Evolutionary conservation across 2,888 invertebrate species (phyloP).

Genomic region (Cactoblastis cactorum): DNA sequence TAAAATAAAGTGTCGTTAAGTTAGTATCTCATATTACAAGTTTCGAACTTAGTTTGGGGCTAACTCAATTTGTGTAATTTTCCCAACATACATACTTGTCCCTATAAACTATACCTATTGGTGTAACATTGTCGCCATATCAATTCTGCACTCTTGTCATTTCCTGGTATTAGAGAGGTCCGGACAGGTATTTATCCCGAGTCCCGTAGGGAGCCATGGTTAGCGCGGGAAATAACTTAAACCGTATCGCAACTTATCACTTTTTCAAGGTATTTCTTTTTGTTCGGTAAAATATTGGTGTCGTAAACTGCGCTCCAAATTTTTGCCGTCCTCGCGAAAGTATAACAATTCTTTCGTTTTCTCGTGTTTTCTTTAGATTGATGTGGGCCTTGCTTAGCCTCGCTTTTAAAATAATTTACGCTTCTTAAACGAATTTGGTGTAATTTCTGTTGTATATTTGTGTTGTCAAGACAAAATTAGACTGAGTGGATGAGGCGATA

Average conservation of each 20-base stretch:
- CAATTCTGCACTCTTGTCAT: not conserved
- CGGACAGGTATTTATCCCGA: conserved; percentile 10
- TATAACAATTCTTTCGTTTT: conserved; percentile 4
- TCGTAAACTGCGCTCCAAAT: conserved; percentile 11
- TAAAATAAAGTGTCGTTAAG: too few relatives aligned
- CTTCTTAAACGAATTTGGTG: too few relatives aligned
- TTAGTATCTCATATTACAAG: too few relatives aligned
- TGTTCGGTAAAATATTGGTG: conserved; percentile 7
- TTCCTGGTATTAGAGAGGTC: conserved; percentile 1
- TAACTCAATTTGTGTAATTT: too few relatives aligned
- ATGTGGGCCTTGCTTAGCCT: not conserved
- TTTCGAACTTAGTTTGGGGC: too few relatives aligned
- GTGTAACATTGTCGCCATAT: too few relatives aligned
- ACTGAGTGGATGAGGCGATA: too few relatives aligned
- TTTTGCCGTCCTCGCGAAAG: conserved; percentile 8
- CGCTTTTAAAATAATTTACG: too few relatives aligned
- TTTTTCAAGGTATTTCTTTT: conserved; percentile 10
- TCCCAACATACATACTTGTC: too few relatives aligned
- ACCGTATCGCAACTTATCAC: conserved; percentile 17
- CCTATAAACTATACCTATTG: too few relatives aligned
- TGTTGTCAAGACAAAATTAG: too few relatives aligned
- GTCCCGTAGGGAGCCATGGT: conserved; percentile 4
- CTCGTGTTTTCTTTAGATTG: conserved; percentile 1
- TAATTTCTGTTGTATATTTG: too few relatives aligned
- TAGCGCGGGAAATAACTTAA: conserved; percentile 13